Evolutionary conservation across 2,797 vertebrate species (phyloP), one percentile per base, ranked within the genome.

Genomic region (Sebastes kiyomatsui): DNA sequence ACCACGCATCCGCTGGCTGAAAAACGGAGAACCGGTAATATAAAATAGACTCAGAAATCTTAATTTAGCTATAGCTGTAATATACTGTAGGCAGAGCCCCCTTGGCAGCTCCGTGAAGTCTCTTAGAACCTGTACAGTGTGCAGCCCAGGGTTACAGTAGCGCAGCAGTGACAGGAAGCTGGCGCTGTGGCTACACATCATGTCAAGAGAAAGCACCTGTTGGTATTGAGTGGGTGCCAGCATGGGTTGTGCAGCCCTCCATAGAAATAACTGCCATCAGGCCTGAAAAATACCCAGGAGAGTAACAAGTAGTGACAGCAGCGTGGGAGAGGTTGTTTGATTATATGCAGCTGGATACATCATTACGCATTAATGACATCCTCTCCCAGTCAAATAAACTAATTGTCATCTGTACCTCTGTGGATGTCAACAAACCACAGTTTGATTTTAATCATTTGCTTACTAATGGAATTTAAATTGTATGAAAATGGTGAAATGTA

Each of bases 1-100:
- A 72, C 98, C 98, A 16, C 95, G 90, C 46, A 96, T 99, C 65
- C 95, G 91, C 78, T 99, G 98, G 97, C 87, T 99, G 90, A 99
- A 97, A 92, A 96, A 99, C 8, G 98, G 97, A 84, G 87, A 92
- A 68, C 86, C 82, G 87, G 98, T 98, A 96, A 92, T 92, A 72
- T 67, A 65, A 52, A 28, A 23, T 46, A 46, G 16, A 27, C 54
- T 67, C 56, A 71, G 49, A n/a, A 20, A 58, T n/a, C 25, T 60
- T 33, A 20, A 28, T 85, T 79, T 64, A 56, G 20, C 22, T 42
- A 5, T 13, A 59, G 70, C 62, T 73, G 23, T 70, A 55, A 35
- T 66, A 58, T 52, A 46, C 42, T 46, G 42, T 60, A 58, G 46
- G 38, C 16, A 20, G 27, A 76, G 25, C 33, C 46, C 20, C 20